Percentiles rank a stretch among this genome's conserved stretches.
These are phyloP conservation scores for Ailurus styani DNA, from an alignment of 2,113 vertebrate genomes.

Conservation along the genomic window DNA sequence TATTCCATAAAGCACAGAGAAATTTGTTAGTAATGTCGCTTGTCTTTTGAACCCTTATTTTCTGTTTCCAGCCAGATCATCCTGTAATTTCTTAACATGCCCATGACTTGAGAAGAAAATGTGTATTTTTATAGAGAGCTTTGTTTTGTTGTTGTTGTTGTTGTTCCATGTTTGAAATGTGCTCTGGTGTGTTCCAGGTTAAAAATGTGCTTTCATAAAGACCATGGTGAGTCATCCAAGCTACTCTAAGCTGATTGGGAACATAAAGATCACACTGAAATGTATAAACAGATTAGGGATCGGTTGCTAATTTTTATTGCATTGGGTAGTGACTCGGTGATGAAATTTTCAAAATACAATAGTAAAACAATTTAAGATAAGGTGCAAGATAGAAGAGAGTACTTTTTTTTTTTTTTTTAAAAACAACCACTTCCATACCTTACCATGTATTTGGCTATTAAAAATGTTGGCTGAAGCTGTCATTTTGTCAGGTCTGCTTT, in stretches of 20 bases:
- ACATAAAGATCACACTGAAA: slow-evolving; percentile 39
- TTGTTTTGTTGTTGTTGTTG: background rate
- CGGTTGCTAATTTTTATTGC: slow-evolving; percentile 48
- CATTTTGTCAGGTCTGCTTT: slow-evolving; percentile 8
- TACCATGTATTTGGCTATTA: slow-evolving; percentile 32
- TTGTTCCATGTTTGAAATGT: slow-evolving; percentile 44
- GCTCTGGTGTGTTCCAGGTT: slow-evolving; percentile 36
- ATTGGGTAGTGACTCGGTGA: background rate
- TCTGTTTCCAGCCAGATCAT: slow-evolving; percentile 26
- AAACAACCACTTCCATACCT: background rate
- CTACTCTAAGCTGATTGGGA: slow-evolving; percentile 22
- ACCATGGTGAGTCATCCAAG: slow-evolving; percentile 21
- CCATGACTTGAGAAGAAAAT: slow-evolving; percentile 28
- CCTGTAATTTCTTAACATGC: background rate
- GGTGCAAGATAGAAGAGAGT: background rate
- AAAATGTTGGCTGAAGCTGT: background rate
- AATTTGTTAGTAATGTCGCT: slow-evolving; percentile 7
- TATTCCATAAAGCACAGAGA: background rate
- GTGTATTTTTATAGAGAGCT: background rate
- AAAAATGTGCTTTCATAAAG: slow-evolving; percentile 48
- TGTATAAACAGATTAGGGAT: slow-evolving; percentile 55
- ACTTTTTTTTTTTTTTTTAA: background rate
- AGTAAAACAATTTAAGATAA: slow-evolving; percentile 35
- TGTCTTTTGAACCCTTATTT: slow-evolving; percentile 26
- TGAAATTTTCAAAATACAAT: slow-evolving; percentile 28